Evolutionary conservation across 2,888 invertebrate species (phyloP).

Genomic region (Drosophila lacicola): DNA sequence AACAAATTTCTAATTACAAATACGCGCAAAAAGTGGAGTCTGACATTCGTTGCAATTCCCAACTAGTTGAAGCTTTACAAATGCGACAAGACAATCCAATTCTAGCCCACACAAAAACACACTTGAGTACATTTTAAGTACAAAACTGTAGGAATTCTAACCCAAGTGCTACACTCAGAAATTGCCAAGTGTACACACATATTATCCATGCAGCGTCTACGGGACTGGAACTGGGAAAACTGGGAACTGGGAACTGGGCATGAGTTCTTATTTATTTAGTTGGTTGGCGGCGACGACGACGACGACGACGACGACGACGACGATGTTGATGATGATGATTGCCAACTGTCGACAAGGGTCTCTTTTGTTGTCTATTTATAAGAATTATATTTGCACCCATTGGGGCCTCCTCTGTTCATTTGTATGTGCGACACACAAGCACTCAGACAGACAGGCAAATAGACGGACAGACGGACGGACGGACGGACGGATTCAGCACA

Average conservation of each 20-base stretch:
- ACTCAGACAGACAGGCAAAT: conserved; percentile 12
- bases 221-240: conserved; percentile 15
- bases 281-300: conserved; percentile 43
- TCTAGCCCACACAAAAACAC: too few relatives aligned
- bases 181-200: conserved; percentile 14
- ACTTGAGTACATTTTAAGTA: too few relatives aligned
- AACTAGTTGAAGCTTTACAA: too few relatives aligned
- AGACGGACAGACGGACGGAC: conserved; percentile 14
- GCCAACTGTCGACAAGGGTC: conserved; percentile 78
- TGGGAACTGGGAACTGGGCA: conserved; percentile 17
- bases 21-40: too few relatives aligned
- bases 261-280: conserved; percentile 68
- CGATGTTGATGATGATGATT: conserved; percentile 55
- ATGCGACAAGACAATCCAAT: too few relatives aligned
- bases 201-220: conserved; percentile 29
- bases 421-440: conserved; percentile 49
- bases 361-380: conserved; percentile 76
- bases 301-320: conserved; percentile 29
- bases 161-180: too few relatives aligned
- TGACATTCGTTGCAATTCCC: too few relatives aligned
- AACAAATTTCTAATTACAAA: too few relatives aligned
- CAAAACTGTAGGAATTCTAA: too few relatives aligned
- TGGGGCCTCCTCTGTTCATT: conserved; percentile 59
- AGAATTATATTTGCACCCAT: conserved; percentile 76
- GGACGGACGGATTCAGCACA: conserved; percentile 25